Conservation (phyloP, 2,888 invertebrate genomes). For the Meganola albula region DNA sequence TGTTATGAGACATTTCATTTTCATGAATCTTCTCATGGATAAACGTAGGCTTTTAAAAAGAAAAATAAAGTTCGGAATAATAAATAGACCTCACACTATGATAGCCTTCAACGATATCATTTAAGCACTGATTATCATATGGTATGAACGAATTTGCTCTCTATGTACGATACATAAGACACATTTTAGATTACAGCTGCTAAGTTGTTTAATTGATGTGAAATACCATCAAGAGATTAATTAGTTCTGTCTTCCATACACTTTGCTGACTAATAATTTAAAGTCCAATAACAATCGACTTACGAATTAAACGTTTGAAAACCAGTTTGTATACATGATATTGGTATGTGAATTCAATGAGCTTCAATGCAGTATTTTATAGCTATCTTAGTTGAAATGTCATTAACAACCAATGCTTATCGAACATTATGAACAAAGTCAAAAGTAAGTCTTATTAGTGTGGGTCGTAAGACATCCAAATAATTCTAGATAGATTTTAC, state of each 20-base stretch:
- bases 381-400: conserved; percentile 43
- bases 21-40: conserved; percentile 51
- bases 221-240: conserved; percentile 64
- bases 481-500: no score
- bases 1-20: conserved; percentile 60
- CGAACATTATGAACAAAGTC: no score
- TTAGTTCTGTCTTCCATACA: conserved; percentile 66
- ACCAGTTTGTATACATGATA: conserved; percentile 56
- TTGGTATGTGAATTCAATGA: no score
- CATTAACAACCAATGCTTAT: no score
- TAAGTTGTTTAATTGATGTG: conserved; percentile 55
- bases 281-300: conserved; percentile 52
- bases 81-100: conserved; percentile 60
- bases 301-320: conserved; percentile 59
- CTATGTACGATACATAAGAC: conserved; percentile 17
- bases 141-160: conserved; percentile 21
- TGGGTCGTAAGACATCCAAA: no score
- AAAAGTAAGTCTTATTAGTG: no score
- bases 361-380: conserved; percentile 53
- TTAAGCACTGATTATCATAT: conserved; percentile 18
- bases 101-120: conserved; percentile 42
- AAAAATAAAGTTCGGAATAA: conserved; percentile 40
- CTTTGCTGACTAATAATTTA: conserved; percentile 65
- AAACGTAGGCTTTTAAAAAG: conserved; percentile 32
- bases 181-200: conserved; percentile 16